A percentile compares a stretch with the other conserved stretches of the same genome.
phyloP scores from a whole-genome alignment of 2,797 vertebrate genomes.

The Triplophysa bombifrons region DNA sequence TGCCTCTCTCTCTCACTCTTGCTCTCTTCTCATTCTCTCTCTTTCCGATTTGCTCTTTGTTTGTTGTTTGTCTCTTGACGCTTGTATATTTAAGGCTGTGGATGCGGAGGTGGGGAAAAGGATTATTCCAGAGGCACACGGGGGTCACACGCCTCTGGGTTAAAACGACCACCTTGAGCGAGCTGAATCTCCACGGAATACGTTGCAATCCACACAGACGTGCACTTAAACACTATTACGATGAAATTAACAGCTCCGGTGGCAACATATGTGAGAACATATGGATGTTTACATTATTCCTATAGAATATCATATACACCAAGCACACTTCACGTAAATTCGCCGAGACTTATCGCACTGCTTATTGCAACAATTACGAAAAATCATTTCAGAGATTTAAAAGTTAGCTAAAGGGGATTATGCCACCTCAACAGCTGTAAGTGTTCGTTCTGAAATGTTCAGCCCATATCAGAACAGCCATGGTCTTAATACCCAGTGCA shows the following conservation, averaged over 20 bases:
- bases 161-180: conserved; percentile 23
- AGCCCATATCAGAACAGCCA: conserved; percentile 22
- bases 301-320: not conserved
- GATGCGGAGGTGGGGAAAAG: conserved; percentile 42
- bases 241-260: conserved; percentile 7
- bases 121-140: conserved; percentile 36
- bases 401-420: conserved; percentile 4
- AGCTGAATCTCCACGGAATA: not conserved
- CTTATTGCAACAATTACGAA: not conserved
- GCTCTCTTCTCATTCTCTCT: conserved; percentile 11
- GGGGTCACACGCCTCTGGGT: conserved; percentile 32
- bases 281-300: conserved; percentile 16
- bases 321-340: not conserved
- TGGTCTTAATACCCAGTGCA: conserved; percentile 26
- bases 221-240: conserved; percentile 9
- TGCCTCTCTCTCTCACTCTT: not conserved
- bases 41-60: conserved; percentile 29
- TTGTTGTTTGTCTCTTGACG: conserved; percentile 25
- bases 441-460: conserved; percentile 48
- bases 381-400: not conserved
- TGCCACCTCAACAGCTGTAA: conserved; percentile 33
- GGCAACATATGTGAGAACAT: conserved; percentile 28
- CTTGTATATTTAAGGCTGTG: conserved; percentile 47
- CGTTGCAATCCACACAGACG: conserved; percentile 3
- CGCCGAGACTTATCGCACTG: not conserved